Base-by-base conservation (phyloP, 2,113 vertebrate genomes). In the Pogona vitticeps region DNA sequence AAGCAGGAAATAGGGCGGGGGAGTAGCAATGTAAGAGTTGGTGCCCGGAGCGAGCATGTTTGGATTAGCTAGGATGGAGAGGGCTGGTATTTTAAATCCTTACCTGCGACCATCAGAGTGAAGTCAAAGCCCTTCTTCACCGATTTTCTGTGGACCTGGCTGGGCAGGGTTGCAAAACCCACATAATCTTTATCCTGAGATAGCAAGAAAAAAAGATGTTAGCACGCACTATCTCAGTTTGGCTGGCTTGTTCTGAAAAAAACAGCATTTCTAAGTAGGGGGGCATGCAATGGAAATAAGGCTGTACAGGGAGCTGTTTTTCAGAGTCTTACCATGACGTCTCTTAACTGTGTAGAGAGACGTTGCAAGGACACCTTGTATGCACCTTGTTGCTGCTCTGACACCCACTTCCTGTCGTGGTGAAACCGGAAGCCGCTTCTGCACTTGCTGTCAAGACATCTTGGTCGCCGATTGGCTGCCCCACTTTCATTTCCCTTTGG, bases 121-220 rank as follows among this genome's bases (percentile, higher is more conserved):
- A 91, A 91, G 59, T 91, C 91, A 56, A 91, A 91, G 2, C 91
- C 91, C 52, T 90, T 90, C 91, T 91, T 91, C 59, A 91, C 91
- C 0, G 91, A 90, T 58, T 91, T 91, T 26, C 91, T 70, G 78
- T 91, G 91, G 59, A 91, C 88, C 42, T 91, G 91, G 67, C 31
- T 91, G 80, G 91, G 91, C 33, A 91, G 76, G 1, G 91, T 90
- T 7, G 91, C 91, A 36, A 91, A 91, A 8, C 91, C 91, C 1
- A 91, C 91, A 4, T 91, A 91, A 33, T 88, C 87, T 52, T 91
- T 89, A n/a, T 90, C 85, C 91, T 90, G 67, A 38, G 82, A 42
- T 40, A 87, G 14, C 67, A 33, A 52, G 42, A 76, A 82, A 56
- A n/a, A 68, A 8, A n/a, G 12, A 17, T 42, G 20, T 81, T 21